A percentile compares a stretch with the other conserved stretches of the same genome.
These are phyloP conservation scores for Struthio camelus DNA, from an alignment of 2,113 vertebrate genomes.

Conservation along the genomic window DNA sequence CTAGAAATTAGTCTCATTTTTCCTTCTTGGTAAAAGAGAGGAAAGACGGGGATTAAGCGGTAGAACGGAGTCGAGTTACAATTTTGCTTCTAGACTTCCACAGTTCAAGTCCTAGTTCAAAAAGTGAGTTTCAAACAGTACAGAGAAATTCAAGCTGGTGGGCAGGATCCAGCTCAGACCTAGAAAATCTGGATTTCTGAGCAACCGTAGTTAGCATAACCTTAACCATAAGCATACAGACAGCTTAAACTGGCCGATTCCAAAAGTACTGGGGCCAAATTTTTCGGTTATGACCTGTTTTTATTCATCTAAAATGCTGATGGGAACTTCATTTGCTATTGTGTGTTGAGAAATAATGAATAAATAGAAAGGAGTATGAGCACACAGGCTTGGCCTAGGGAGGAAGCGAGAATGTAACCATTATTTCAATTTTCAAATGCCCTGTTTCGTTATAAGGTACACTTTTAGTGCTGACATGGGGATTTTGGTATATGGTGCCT, in stretches of 20 bases:
- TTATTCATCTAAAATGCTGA: constrained; percentile 25
- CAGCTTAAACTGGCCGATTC: not conserved
- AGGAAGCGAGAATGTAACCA: not conserved
- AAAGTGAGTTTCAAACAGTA: not conserved
- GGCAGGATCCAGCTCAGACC: not conserved
- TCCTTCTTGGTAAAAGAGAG: not conserved
- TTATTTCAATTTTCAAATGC: not conserved
- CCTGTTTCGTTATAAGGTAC: constrained; percentile 29
- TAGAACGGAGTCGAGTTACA: not conserved
- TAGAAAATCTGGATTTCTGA: constrained; percentile 27
- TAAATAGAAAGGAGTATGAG: not conserved
- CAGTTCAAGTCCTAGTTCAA: not conserved
- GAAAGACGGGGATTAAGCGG: not conserved
- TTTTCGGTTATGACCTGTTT: not conserved
- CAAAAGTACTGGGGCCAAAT: not conserved
- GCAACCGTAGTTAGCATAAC: constrained; percentile 3
- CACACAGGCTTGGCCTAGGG: not conserved
- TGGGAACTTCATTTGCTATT: not conserved
- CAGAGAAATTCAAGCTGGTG: not conserved
- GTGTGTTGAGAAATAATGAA: constrained; percentile 7
- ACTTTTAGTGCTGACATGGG: not conserved
- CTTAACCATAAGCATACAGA: not conserved
- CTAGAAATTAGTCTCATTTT: not conserved
- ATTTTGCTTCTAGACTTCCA: not conserved
- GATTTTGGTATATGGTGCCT: constrained; percentile 22